Conservation (phyloP, 2,113 vertebrate genomes). For the Hiodon alosoides region DNA sequence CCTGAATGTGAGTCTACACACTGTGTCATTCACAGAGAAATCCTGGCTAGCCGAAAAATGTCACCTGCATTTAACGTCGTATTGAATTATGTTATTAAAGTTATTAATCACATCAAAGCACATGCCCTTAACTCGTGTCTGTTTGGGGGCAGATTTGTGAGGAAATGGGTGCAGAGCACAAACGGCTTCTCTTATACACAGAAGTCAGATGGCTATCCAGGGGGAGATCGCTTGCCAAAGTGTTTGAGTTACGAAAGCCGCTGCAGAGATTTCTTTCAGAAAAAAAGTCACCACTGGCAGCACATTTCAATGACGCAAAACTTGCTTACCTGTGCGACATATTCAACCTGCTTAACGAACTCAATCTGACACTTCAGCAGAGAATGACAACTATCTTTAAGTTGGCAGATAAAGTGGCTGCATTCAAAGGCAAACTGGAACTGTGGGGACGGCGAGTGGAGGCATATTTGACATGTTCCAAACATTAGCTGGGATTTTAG, state of each 20-base stretch:
- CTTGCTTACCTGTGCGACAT: slow-evolving; percentile 7
- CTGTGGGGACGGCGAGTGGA: too few species aligned
- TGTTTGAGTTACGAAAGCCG: background rate
- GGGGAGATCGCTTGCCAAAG: slow-evolving; percentile 10
- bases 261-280: slow-evolving; percentile 17
- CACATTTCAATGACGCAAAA: slow-evolving; percentile 17
- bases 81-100: background rate
- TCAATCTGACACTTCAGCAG: background rate
- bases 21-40: background rate
- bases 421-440: too few species aligned
- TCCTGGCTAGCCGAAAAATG: too few species aligned
- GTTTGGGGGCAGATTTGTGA: background rate
- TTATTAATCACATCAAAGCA: background rate
- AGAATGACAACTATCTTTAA: too few species aligned
- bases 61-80: background rate
- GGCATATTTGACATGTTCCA: too few species aligned
- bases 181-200: slow-evolving; percentile 14
- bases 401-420: background rate
- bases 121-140: background rate
- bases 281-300: slow-evolving; percentile 19
- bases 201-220: slow-evolving; percentile 20
- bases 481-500: too few species aligned
- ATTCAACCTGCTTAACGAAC: slow-evolving; percentile 2
- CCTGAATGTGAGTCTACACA: slow-evolving; percentile 10
- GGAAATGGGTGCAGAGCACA: slow-evolving; percentile 20